Evolutionary conservation across 2,113 vertebrate species (phyloP), one percentile per base, ranked within the genome.

Genomic region (Trichechus manatus): DNA sequence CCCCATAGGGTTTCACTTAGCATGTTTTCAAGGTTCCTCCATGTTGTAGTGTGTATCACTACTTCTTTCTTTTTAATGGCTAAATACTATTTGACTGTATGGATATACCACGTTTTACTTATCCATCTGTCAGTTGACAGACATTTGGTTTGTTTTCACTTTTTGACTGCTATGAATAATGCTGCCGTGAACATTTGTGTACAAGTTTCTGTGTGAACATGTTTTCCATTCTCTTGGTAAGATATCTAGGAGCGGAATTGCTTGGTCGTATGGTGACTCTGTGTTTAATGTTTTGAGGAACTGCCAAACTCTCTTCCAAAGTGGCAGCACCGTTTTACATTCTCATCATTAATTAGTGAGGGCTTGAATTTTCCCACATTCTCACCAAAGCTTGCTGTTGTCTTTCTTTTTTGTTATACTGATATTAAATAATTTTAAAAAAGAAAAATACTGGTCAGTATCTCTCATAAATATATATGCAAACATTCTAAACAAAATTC

Each of bases 381-480:
- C 6, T 74, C 1, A 59, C 19, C 75, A 82, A n/a, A 2, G 17
- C 39, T 75, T 93, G 66, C 47, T 70, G 27, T 59, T 83, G 19
- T 72, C 9, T 70, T 89, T 47, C 47, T 87, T 89, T 47, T 75
- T 64, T 42, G 25, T 36, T 92, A 44, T 61, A 53, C 4, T 94
- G 33, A 82, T 72, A n/a, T 75, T 17, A 59, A 92, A 36, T 63
- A 82, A 77, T 79, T n/a, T 63, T 77, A 95, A 9, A 72, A 95
- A 53, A 87, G 44, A 68, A 80, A 84, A 77, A 22, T 86, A 17
- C 1, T 50, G 27, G 70, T 53, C 44, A 33, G 1, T 39, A 25
- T 56, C 3, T 88, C 25, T 68, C 33, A 90, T 59, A 68, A 74
- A 77, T 80, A 53, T 25, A 81, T 42, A 81, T 82, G 20, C 25